These are phyloP conservation scores for Cryptocephalus primarius DNA, from an alignment of 2,888 invertebrate species.

Conservation along the genomic window DNA sequence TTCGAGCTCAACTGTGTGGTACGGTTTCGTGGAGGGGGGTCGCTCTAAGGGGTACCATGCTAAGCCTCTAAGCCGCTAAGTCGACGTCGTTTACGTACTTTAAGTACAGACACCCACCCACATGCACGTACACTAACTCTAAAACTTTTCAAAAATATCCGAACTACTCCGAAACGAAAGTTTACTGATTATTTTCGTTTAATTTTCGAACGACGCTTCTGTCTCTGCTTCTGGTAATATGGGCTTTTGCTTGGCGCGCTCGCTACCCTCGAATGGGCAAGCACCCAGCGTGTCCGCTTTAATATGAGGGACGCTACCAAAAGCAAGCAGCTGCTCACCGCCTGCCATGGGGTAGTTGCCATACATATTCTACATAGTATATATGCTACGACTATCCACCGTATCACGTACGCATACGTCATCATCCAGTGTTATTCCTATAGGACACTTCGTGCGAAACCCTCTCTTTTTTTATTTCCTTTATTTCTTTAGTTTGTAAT, in stretches of 20 bases:
- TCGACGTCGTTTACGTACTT: too few relatives aligned
- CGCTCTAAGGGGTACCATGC: constrained; percentile 33
- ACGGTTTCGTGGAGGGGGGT: constrained; percentile 28
- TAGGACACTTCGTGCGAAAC: constrained; percentile 16
- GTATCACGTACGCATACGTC: constrained; percentile 15
- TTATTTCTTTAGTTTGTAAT: too few relatives aligned
- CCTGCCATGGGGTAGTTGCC: constrained; percentile 24
- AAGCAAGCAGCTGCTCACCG: constrained; percentile 20
- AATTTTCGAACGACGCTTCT: too few relatives aligned
- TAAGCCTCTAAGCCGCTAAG: neutral
- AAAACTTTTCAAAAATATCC: too few relatives aligned
- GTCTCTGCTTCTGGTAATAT: neutral
- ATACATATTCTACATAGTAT: constrained; percentile 9
- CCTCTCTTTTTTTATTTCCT: neutral
- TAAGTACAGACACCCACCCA: too few relatives aligned
- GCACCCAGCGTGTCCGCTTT: constrained; percentile 32
- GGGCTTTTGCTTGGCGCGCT: constrained; percentile 18
- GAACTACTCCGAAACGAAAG: too few relatives aligned
- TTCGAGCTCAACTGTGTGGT: constrained; percentile 28
- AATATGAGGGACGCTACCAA: constrained; percentile 27
- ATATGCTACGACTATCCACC: neutral
- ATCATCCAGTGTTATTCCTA: constrained; percentile 18
- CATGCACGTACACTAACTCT: too few relatives aligned
- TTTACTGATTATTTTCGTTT: too few relatives aligned
- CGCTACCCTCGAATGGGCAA: constrained; percentile 33